Evolutionary conservation across 2,797 vertebrate genomes (phyloP), one percentile per base, ranked within the genome.

Genomic region (Gobio occitaniae): DNA sequence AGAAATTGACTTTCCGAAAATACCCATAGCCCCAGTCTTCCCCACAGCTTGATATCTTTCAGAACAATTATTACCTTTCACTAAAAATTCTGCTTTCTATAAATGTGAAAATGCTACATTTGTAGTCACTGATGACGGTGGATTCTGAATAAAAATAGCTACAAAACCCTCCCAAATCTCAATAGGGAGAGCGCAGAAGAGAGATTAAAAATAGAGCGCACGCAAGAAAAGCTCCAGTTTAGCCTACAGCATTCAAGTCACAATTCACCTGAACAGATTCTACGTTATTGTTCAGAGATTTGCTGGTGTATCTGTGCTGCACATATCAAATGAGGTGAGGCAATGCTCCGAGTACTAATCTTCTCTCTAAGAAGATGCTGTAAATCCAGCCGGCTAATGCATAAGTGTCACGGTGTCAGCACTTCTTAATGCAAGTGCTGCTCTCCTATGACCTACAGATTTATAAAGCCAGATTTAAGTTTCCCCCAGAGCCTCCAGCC

Each of bases 321-420:
- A 59, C 71, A 69, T 68, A 44, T 72, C 61, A 74, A 66, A 69
- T 84, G 79, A 72, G 87, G 84, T 89, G 90, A 88, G 86, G 38
- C 25, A 52, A 47, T 17, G 75, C 78, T 68, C 44, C 66, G 83
- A 65, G 87, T 90, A 86, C 88, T 93, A 87, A 92, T 86, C 88
- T 80, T 84, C 74, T 16, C 86, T 88, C 87, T 88, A 86, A 83
- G 83, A 77, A 81, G 88, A 87, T 52, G 65, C 72, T 66, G 90
- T 88, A 94, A 94, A 96, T 95, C 95, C 93, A 84, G 71, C 80
- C 69, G 69, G 89, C 92, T 95, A 93, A 94, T 92, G 90, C 94
- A 85, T 25, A 71, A 88, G 88, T 82, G 88, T 90, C 87, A 86
- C 87, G 54, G 32, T 85, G 87, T 95, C 95, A 94, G 95, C 94